Evolutionary conservation across 2,888 invertebrate genomes (phyloP).

Genomic region (Helicoverpa assulta): DNA sequence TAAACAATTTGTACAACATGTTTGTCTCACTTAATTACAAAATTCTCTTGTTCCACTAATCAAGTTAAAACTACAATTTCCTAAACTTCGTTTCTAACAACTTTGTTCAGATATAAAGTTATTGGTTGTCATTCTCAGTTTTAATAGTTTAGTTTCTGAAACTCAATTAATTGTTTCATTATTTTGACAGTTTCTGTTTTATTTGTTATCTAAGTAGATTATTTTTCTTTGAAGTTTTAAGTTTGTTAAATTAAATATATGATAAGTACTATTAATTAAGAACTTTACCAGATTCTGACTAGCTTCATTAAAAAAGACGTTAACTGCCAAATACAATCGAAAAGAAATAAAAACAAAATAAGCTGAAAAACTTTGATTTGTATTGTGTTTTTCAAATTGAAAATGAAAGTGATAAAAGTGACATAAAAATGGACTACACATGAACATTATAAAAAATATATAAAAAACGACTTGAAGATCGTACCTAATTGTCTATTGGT

Average conservation of each 20-base stretch:
- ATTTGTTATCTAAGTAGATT: neutral
- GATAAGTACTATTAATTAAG: neutral
- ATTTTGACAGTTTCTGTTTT: neutral
- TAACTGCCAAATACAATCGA: neutral
- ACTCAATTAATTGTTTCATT: neutral
- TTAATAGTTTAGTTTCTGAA: neutral
- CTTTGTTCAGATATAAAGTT: neutral
- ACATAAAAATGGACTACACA: conserved; percentile 22
- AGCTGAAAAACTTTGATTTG: too few relatives aligned
- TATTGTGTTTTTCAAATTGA: too few relatives aligned
- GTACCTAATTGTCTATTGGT: conserved; percentile 7
- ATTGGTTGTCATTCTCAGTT: conserved; percentile 2
- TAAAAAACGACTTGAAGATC: conserved; percentile 2
- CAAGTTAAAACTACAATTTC: conserved; percentile 32
- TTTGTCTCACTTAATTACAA: conserved; percentile 22
- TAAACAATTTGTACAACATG: neutral
- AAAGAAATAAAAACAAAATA: too few relatives aligned
- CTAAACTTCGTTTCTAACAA: conserved; percentile 26
- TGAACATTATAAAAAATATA: neutral
- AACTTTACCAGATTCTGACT: neutral
- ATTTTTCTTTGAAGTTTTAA: neutral
- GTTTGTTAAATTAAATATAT: neutral
- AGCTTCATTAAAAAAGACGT: neutral
- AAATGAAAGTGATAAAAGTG: conserved; percentile 2
- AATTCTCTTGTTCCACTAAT: conserved; percentile 28